Evolutionary conservation across 2,888 invertebrate genomes (phyloP).

Genomic region (Dilophus febrilis): DNA sequence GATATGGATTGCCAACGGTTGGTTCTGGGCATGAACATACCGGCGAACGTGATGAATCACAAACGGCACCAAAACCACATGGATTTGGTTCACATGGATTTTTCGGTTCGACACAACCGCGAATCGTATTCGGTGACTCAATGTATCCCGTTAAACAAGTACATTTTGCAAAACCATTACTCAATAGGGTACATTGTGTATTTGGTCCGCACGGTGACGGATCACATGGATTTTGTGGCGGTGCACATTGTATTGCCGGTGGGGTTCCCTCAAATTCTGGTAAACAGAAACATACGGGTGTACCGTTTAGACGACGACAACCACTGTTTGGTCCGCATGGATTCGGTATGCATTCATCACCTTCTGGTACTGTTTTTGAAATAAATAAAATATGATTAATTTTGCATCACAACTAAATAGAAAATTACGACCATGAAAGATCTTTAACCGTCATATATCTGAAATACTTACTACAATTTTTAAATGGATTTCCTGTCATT

Average conservation of each 20-base stretch:
- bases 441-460: background rate
- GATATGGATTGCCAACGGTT: conserved; percentile 68
- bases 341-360: conserved; percentile 65
- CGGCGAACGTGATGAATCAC: conserved; percentile 60
- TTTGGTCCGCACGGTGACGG: conserved; percentile 79
- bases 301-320: conserved; percentile 55
- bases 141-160: conserved; percentile 68
- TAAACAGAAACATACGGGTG: conserved; percentile 72
- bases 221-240: conserved; percentile 64
- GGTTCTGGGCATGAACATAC: conserved; percentile 76
- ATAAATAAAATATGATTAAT: background rate
- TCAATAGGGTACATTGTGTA: conserved; percentile 61
- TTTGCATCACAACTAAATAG: background rate
- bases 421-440: background rate
- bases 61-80: conserved; percentile 61
- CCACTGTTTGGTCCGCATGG: conserved; percentile 73
- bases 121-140: conserved; percentile 73
- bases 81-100: conserved; percentile 72
- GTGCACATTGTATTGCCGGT: conserved; percentile 48
- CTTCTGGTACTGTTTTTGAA: conserved; percentile 58
- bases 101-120: conserved; percentile 62
- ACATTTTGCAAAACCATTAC: conserved; percentile 72
- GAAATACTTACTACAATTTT: conserved; percentile 66
- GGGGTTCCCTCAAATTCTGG: conserved; percentile 78
- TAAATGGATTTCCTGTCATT: conserved; percentile 78